phyloP scores from a whole-genome alignment of 2,888 invertebrate genomes.

The Temnothorax rugatulus region DNA sequence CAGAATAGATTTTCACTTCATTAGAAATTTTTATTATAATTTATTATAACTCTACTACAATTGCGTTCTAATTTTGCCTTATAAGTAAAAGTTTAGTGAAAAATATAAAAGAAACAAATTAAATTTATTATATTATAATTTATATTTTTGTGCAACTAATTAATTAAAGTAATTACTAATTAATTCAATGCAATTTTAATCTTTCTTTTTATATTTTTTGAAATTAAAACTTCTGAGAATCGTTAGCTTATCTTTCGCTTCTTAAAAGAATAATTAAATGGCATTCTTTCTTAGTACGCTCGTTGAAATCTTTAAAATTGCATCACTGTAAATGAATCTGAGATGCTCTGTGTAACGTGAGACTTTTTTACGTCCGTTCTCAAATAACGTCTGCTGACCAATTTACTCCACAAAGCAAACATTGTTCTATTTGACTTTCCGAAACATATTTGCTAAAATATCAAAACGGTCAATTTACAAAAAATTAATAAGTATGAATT shows the following conservation, averaged over 20 bases:
- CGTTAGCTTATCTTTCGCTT: neutral
- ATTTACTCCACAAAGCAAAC: neutral
- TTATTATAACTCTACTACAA: neutral
- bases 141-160: neutral
- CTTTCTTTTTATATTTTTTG: too few species aligned
- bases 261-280: neutral
- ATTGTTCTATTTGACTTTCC: conserved; percentile 3
- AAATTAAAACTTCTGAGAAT: neutral
- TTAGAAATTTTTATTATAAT: neutral
- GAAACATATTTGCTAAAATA: neutral
- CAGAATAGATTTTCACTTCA: neutral
- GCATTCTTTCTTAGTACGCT: neutral
- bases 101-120: neutral
- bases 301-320: neutral
- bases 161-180: neutral
- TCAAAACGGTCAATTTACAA: neutral
- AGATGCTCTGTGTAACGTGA: conserved; percentile 21
- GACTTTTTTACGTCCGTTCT: conserved; percentile 18
- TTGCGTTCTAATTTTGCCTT: neutral
- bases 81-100: neutral
- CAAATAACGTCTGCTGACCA: conserved; percentile 34
- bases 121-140: neutral
- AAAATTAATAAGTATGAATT: neutral
- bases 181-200: neutral
- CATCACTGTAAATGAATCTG: neutral